Percentiles rank a stretch among this genome's conserved stretches.
phyloP scores from a whole-genome alignment of 2,797 vertebrate genomes.

The Coracias cyanogaster region DNA sequence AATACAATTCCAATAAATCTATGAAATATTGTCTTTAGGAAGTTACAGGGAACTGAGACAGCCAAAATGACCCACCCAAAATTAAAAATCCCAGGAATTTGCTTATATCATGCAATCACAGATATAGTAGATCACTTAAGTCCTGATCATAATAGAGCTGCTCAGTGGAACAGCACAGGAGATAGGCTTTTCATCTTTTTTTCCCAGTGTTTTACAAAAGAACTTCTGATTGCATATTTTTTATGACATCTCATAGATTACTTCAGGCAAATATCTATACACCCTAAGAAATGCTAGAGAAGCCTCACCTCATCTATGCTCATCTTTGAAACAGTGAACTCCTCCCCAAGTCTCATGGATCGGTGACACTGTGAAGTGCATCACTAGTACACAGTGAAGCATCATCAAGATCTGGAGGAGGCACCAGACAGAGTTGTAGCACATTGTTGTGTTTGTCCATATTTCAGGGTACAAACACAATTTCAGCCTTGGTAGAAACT shows the following conservation, averaged over 20 bases:
- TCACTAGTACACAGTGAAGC: not conserved
- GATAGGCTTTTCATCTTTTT: not conserved
- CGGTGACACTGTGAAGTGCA: not conserved
- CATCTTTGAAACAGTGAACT: not conserved
- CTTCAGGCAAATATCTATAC: not conserved
- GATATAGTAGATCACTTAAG: not conserved
- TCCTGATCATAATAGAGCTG: not conserved
- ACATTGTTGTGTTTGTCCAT: not conserved
- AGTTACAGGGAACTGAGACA: not conserved
- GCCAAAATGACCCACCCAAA: not conserved
- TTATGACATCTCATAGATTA: not conserved
- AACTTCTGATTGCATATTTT: not conserved
- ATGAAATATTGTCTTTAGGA: not conserved
- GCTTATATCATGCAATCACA: not conserved
- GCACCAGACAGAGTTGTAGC: not conserved
- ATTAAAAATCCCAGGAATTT: not conserved
- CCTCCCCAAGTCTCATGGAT: not conserved
- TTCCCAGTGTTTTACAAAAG: not conserved
- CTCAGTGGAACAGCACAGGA: not conserved
- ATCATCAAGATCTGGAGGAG: not conserved
- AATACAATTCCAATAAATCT: not conserved
- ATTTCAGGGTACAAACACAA: slow-evolving; percentile 7
- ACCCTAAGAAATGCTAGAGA: not conserved
- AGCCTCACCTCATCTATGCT: not conserved
- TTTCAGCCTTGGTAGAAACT: slow-evolving; percentile 6